phyloP scores from a whole-genome alignment of 2,113 vertebrate genomes.

The Uria aalge region DNA sequence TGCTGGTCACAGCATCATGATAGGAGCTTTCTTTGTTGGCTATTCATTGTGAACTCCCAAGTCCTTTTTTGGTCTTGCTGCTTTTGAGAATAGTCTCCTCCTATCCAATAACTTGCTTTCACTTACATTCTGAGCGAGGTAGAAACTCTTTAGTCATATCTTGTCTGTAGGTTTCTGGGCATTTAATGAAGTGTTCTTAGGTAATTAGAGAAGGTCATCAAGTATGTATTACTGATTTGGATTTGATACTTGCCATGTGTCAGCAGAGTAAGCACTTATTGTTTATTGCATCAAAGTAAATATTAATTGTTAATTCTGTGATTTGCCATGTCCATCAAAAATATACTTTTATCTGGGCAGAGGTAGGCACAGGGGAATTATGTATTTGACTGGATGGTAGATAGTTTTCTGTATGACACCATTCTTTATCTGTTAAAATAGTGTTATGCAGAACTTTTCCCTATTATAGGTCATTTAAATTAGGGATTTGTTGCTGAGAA shows the following conservation, averaged over 20 bases:
- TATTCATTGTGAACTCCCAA: not conserved
- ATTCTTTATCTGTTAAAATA: not conserved
- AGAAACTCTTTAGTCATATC: not conserved
- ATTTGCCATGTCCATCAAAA: not conserved
- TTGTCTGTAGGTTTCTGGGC: not conserved
- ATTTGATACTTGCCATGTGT: not conserved
- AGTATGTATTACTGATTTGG: not conserved
- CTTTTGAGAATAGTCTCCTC: not conserved
- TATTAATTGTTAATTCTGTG: not conserved
- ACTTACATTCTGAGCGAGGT: not conserved
- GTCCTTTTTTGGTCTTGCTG: not conserved
- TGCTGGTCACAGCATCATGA: not conserved
- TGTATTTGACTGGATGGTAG: not conserved
- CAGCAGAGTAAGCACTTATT: not conserved
- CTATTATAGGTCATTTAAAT: not conserved
- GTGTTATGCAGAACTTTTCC: not conserved
- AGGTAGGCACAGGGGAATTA: not conserved
- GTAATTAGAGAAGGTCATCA: not conserved
- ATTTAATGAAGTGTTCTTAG: not conserved
- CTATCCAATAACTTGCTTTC: not conserved
- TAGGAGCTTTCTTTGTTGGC: not conserved
- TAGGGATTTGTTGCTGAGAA: not conserved
- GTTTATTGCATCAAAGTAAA: not conserved
- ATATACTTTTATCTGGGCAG: not conserved
- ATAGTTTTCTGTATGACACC: not conserved